These are phyloP conservation scores for Minunthozetes semirufus DNA, from an alignment of 2,888 invertebrate species.

Conservation along the genomic window DNA sequence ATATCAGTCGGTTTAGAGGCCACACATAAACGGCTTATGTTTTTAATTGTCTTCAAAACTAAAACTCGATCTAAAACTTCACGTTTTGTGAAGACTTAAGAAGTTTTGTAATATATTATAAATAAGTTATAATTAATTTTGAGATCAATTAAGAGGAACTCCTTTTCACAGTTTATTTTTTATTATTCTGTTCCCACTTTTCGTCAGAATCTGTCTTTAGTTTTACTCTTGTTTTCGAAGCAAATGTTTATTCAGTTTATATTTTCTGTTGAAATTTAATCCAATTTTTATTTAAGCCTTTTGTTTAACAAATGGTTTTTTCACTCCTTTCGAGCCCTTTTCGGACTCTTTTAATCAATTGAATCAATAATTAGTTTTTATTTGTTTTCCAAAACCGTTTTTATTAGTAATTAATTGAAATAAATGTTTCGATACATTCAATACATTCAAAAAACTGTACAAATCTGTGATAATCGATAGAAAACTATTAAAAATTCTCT, in stretches of 20 bases:
- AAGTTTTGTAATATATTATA: background rate
- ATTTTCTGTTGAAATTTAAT: background rate
- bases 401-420: no score
- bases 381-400: background rate
- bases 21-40: background rate
- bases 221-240: background rate
- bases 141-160: background rate
- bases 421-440: background rate
- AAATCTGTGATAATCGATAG: conserved; percentile 29
- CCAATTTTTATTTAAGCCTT: background rate
- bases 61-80: background rate
- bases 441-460: conserved; percentile 17
- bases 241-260: background rate
- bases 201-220: background rate
- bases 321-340: no score
- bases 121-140: background rate
- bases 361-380: background rate
- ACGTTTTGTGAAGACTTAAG: background rate
- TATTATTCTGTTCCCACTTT: background rate
- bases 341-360: background rate
- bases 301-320: background rate
- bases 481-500: background rate
- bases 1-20: conserved; percentile 73
- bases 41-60: background rate
- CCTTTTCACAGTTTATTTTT: background rate